Conservation (phyloP, 2,888 invertebrate species). For the Subacronicta megacephala region DNA sequence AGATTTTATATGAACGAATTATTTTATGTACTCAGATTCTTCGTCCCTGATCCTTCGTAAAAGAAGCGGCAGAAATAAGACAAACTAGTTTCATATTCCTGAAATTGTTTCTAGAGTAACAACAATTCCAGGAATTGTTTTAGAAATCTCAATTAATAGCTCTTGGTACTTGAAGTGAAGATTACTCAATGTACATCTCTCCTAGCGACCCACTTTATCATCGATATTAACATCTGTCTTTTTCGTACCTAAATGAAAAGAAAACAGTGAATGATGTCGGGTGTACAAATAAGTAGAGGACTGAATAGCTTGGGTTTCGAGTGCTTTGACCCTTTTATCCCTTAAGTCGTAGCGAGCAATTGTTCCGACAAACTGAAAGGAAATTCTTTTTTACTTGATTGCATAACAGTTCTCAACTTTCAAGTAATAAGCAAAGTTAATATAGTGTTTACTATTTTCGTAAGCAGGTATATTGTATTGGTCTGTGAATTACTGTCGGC, state of each 20-base stretch:
- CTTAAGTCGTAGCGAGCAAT: conserved; percentile 41
- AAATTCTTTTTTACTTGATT: conserved; percentile 34
- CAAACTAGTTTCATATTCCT: conserved; percentile 8
- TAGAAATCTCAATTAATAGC: background rate
- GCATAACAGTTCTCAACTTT: conserved; percentile 2
- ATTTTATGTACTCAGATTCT: background rate
- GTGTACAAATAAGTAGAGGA: conserved; percentile 34
- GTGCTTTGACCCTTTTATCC: conserved; percentile 57
- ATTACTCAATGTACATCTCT: background rate
- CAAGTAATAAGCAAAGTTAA: background rate
- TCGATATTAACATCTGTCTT: background rate
- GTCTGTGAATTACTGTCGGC: background rate
- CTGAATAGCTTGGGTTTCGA: conserved; percentile 43
- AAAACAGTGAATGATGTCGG: conserved; percentile 21
- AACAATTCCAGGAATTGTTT: background rate
- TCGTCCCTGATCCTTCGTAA: conserved; percentile 14
- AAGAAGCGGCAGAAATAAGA: conserved; percentile 12
- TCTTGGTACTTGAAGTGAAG: background rate
- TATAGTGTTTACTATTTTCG: background rate
- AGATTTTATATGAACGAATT: background rate
- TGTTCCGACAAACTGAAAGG: conserved; percentile 37
- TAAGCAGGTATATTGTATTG: background rate
- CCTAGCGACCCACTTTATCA: background rate
- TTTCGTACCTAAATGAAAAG: conserved; percentile 9
- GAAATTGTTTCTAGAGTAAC: conserved; percentile 12